These are phyloP conservation scores for Trichogramma pretiosum DNA, from an alignment of 1,140 invertebrate species.

Conservation along the genomic window DNA sequence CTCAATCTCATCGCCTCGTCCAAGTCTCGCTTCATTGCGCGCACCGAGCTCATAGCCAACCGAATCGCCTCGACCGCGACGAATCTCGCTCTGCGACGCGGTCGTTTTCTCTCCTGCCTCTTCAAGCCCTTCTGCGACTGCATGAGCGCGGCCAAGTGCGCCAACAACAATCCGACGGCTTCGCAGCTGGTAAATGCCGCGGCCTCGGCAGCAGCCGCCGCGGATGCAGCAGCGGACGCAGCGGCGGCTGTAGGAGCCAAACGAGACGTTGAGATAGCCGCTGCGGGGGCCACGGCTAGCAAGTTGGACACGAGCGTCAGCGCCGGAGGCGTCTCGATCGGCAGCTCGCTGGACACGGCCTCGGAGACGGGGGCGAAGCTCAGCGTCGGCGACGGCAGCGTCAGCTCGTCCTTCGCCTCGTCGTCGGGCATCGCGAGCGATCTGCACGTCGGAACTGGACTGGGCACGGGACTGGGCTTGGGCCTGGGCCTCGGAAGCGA, in stretches of 20 bases:
- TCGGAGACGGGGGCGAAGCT: not conserved
- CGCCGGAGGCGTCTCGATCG: not conserved
- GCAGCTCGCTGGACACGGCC: not conserved
- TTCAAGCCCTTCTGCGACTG: no score
- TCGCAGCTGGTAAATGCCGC: not conserved
- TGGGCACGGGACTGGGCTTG: not conserved
- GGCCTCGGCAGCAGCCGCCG: not conserved
- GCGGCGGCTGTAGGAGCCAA: not conserved
- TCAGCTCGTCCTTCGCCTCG: not conserved
- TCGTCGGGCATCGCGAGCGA: not conserved
- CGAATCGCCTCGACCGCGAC: not conserved
- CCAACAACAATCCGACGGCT: not conserved
- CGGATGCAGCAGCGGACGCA: not conserved
- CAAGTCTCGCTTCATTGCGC: not conserved
- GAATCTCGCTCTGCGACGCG: not conserved
- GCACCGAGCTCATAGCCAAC: not conserved
- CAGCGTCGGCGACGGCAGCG: not conserved
- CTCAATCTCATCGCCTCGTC: not conserved
- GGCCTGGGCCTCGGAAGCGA: not conserved
- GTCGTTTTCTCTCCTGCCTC: not conserved
- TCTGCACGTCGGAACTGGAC: not conserved
- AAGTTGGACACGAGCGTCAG: not conserved
- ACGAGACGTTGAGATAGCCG: not conserved
- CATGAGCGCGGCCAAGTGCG: not conserved
- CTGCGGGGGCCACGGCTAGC: not conserved